These are phyloP conservation scores for Phaonia tiefii DNA, from an alignment of 2,888 invertebrate species.

Conservation along the genomic window DNA sequence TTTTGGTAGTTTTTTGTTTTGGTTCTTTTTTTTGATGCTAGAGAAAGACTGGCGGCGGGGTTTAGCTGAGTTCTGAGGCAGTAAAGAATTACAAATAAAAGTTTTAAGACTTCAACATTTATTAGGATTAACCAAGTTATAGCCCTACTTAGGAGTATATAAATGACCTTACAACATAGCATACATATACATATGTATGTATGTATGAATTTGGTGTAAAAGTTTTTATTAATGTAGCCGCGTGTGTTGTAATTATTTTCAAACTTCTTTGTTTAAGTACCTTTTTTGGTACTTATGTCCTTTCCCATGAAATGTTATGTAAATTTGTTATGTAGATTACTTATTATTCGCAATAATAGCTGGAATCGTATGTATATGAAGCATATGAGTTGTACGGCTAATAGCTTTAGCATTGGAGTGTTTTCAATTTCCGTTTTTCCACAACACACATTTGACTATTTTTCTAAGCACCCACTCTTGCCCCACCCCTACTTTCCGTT, in stretches of 20 bases:
- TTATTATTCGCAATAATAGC: slow-evolving; percentile 1
- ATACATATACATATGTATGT: background rate
- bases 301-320: background rate
- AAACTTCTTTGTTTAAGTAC: too few relatives aligned
- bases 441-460: background rate
- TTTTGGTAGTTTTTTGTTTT: slow-evolving; percentile 9
- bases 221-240: too few relatives aligned
- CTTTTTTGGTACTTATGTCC: too few relatives aligned
- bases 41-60: too few relatives aligned
- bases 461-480: background rate
- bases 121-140: slow-evolving; percentile 28
- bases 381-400: slow-evolving; percentile 15
- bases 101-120: slow-evolving; percentile 26
- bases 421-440: slow-evolving; percentile 33
- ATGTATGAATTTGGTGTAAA: background rate
- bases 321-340: slow-evolving; percentile 20
- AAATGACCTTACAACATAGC: background rate
- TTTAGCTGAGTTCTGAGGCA: background rate
- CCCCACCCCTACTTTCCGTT: background rate
- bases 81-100: background rate
- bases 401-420: slow-evolving; percentile 23
- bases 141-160: background rate
- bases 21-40: background rate
- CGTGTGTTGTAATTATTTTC: background rate
- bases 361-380: background rate